Base-by-base conservation (phyloP, 1,140 invertebrate genomes). In the Araneus ventricosus region DNA sequence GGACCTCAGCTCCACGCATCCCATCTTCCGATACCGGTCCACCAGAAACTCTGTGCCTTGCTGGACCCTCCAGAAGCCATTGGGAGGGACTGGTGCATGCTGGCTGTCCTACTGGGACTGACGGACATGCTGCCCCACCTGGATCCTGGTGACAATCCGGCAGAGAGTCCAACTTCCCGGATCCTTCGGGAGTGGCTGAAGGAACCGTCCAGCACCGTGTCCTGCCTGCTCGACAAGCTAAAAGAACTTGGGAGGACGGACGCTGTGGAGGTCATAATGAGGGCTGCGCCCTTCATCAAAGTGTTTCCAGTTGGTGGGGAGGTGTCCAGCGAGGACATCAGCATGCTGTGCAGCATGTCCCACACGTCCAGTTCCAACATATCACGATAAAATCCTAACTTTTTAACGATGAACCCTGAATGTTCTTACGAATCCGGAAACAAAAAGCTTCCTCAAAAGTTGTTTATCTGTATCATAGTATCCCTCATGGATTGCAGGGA, bases 61-160 rank as follows among this genome's bases (percentile, higher is more conserved):
- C 95, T 98, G n/a, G 98, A 98, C 95, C 97, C 97, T 1, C 96
- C 97, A 14, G 97, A 98, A 95, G 96, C 96, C 5, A 97, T 98
- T 94, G 98, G 98, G 14, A 96, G 97, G 93, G 98, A 98, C 95
- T 98, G 98, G 98, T 98, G 97, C 95, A 96, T 98, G 89, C 95
- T 98, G 52, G 97, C 97, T 5, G 97, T 98, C 0, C 96, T 97
- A 92, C 95, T 98, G 41, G 97, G 97, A 39, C 95, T 97, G 80
- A 95, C 96, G 39, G 96, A 97, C 87, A 95, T 95, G 85, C 94
- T 97, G n/a, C 96, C 96, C 17, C 95, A 95, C 30, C 92, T 96
- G 14, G 96, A 97, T 93, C 94, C 95, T 52, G 95, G 94, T 17
- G 94, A 95, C 63, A 95, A 95, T 75, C 95, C 94, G 37, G 94